Percentiles rank a stretch among this genome's conserved stretches.
phyloP scores from a whole-genome alignment of 2,888 invertebrate genomes.

The Papilio gigon region DNA sequence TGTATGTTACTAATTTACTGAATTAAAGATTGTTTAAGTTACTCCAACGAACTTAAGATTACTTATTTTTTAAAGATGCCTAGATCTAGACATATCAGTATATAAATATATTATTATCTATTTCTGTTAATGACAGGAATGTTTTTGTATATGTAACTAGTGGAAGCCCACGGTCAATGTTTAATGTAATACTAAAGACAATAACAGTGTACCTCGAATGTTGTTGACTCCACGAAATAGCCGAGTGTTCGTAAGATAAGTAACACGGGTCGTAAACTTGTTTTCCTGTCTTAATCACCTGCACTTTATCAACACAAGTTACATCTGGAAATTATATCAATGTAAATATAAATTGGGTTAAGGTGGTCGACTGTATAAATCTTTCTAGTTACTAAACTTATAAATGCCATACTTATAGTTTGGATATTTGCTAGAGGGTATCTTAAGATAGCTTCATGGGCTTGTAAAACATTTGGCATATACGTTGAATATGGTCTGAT shows the following conservation, averaged over 20 bases:
- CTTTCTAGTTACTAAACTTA: neutral
- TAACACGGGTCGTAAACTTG: conserved; percentile 13
- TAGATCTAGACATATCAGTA: no score
- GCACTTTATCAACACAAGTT: conserved; percentile 13
- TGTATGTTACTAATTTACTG: neutral
- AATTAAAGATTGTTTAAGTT: no score
- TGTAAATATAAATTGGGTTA: neutral
- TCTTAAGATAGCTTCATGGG: no score
- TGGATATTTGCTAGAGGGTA: neutral
- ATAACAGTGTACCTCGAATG: neutral
- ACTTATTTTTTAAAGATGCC: no score
- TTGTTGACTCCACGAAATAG: conserved; percentile 18
- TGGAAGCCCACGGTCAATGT: neutral
- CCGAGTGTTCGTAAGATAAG: conserved; percentile 6
- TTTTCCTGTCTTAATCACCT: conserved; percentile 17
- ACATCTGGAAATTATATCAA: conserved; percentile 8
- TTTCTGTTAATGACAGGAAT: no score
- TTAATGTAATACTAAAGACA: neutral
- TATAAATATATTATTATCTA: no score
- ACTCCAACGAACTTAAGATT: no score
- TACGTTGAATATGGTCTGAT: no score
- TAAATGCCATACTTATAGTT: no score
- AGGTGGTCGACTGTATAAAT: neutral
- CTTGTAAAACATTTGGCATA: no score
- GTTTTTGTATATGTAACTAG: neutral